Percentiles rank a stretch among this genome's conserved stretches.
phyloP scores from a whole-genome alignment of 2,888 invertebrate species.

The Petrolisthes cinctipes region DNA sequence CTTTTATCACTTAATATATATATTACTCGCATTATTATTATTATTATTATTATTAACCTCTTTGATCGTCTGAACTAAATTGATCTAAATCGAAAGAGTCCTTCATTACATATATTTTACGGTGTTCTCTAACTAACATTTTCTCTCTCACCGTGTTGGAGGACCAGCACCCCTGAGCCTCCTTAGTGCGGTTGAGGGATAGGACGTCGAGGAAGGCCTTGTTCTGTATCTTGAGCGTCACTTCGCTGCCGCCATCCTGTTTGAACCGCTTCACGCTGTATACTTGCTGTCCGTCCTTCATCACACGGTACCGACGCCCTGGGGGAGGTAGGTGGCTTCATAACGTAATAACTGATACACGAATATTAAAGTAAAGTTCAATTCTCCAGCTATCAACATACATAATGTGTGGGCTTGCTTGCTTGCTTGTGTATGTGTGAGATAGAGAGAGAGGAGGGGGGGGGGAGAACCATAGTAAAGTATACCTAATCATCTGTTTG shows the following conservation, averaged over 20 bases:
- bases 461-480: too few species aligned
- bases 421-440: neutral
- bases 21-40: too few species aligned
- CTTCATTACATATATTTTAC: too few species aligned
- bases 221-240: slow-evolving; percentile 25
- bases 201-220: slow-evolving; percentile 52
- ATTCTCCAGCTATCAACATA: neutral
- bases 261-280: slow-evolving; percentile 1
- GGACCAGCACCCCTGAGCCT: slow-evolving; percentile 11
- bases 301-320: slow-evolving; percentile 33
- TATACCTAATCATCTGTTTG: too few species aligned
- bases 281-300: slow-evolving; percentile 3
- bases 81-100: too few species aligned
- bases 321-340: neutral
- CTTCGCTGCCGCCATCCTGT: neutral
- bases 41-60: too few species aligned
- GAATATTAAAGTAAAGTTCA: neutral
- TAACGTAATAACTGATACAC: neutral
- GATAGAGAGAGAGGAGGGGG: too few species aligned
- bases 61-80: too few species aligned
- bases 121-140: too few species aligned
- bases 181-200: slow-evolving; percentile 22
- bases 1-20: too few species aligned
- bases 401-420: neutral
- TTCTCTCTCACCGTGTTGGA: slow-evolving; percentile 22